These are phyloP conservation scores for Strigamia crassipes DNA, from an alignment of 2,888 invertebrate genomes.

Conservation along the genomic window DNA sequence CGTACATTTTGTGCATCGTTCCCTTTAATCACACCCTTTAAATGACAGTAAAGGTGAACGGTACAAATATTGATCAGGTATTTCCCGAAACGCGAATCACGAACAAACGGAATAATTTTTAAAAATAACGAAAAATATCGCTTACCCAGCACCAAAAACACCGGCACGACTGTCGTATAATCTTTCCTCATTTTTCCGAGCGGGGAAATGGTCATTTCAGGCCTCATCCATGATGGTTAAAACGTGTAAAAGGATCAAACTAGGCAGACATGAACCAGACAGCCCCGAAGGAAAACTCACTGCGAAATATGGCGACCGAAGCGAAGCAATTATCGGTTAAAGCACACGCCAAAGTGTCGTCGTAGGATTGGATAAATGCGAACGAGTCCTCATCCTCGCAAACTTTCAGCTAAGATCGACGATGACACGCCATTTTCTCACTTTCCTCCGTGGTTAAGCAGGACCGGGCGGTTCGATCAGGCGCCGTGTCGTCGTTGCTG, in stretches of 20 bases:
- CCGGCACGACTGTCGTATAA: neutral
- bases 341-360: neutral
- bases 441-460: constrained; percentile 6
- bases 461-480: constrained; percentile 11
- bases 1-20: neutral
- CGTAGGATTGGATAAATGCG: neutral
- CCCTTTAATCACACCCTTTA: neutral
- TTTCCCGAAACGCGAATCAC: neutral
- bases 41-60: constrained; percentile 17
- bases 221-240: constrained; percentile 1
- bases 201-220: neutral
- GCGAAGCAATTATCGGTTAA: neutral
- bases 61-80: constrained; percentile 30
- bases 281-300: constrained; percentile 33
- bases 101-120: neutral
- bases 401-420: neutral
- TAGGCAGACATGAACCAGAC: constrained; percentile 39
- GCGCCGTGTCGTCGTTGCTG: constrained; percentile 39
- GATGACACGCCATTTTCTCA: constrained; percentile 18
- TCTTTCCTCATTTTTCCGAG: neutral
- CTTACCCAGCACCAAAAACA: neutral
- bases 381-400: neutral
- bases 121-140: neutral
- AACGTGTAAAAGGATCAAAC: neutral
- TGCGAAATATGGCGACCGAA: constrained; percentile 35